A percentile compares a stretch with the other conserved stretches of the same genome.
These are phyloP conservation scores for Brachionichthys hirsutus DNA, from an alignment of 2,113 vertebrate species.

Conservation along the genomic window DNA sequence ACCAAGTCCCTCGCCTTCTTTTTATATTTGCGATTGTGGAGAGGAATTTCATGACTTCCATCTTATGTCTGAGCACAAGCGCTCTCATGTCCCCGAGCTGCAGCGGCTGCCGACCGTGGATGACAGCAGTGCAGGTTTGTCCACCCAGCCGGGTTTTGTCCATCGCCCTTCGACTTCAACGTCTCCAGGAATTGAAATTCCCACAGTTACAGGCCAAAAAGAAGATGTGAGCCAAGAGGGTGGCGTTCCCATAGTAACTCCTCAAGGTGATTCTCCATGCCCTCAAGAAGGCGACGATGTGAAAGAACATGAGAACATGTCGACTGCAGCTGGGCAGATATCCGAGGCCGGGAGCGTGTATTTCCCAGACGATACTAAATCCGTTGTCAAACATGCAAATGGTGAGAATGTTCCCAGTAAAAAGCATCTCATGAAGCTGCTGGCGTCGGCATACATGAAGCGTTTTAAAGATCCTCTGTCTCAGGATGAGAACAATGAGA, in stretches of 20 bases:
- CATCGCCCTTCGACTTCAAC: slow-evolving; percentile 46
- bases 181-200: slow-evolving; percentile 33
- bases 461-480: slow-evolving; percentile 27
- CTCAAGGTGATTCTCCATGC: slow-evolving; percentile 27
- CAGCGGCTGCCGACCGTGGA: slow-evolving; percentile 29
- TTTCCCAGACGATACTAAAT: slow-evolving; percentile 19
- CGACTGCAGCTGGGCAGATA: slow-evolving; percentile 12
- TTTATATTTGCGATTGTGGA: slow-evolving; percentile 72
- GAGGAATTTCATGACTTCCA: slow-evolving; percentile 67
- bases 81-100: slow-evolving; percentile 48
- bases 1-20: slow-evolving; percentile 41
- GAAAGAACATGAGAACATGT: slow-evolving; percentile 27
- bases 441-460: slow-evolving; percentile 75
- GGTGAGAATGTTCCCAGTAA: slow-evolving; percentile 36
- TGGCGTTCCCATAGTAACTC: slow-evolving; percentile 27
- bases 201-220: slow-evolving; percentile 23
- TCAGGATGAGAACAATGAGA: slow-evolving; percentile 15
- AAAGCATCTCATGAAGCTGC: slow-evolving; percentile 69
- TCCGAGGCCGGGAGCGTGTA: slow-evolving; percentile 23
- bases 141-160: slow-evolving; percentile 27
- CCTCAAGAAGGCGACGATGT: slow-evolving; percentile 18
- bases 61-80: slow-evolving; percentile 71
- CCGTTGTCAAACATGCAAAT: slow-evolving; percentile 12
- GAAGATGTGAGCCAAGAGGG: slow-evolving; percentile 32
- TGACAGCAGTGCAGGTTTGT: slow-evolving; percentile 19